phyloP scores from a whole-genome alignment of 2,113 vertebrate genomes.

The Astur gentilis region DNA sequence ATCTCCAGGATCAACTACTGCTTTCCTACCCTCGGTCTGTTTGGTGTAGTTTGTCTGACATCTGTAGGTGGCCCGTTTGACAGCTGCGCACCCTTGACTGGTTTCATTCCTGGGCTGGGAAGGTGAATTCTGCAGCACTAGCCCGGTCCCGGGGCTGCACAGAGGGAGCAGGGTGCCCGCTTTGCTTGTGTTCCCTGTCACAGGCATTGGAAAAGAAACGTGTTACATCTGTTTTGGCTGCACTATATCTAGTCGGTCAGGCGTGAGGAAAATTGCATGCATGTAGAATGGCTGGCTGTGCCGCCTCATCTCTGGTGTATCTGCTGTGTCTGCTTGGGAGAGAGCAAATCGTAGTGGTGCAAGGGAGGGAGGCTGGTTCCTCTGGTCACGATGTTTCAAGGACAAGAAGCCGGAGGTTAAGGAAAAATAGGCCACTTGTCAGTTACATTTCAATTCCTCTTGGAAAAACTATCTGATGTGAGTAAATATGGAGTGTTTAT shows the following conservation, averaged over 20 bases:
- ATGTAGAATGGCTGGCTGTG: neutral
- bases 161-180: neutral
- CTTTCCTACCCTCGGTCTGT: neutral
- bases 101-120: neutral
- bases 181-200: neutral
- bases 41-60: neutral
- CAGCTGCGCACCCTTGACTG: neutral
- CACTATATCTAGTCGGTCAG: neutral
- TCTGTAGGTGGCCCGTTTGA: neutral
- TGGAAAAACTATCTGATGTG: neutral
- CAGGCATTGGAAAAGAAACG: accelerated
- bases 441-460: neutral
- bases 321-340: slow-evolving; percentile 11
- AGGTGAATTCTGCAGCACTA: neutral
- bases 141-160: accelerated
- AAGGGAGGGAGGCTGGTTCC: accelerated
- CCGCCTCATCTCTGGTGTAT: slow-evolving; percentile 64
- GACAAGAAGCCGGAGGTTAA: neutral
- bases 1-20: neutral
- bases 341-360: accelerated
- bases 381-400: accelerated
- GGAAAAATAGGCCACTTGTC: neutral
- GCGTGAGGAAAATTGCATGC: neutral
- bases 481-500: neutral
- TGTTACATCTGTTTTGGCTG: neutral